Evolutionary conservation across 2,797 vertebrate genomes (phyloP), one percentile per base, ranked within the genome.

Genomic region (Sebastes reedi): DNA sequence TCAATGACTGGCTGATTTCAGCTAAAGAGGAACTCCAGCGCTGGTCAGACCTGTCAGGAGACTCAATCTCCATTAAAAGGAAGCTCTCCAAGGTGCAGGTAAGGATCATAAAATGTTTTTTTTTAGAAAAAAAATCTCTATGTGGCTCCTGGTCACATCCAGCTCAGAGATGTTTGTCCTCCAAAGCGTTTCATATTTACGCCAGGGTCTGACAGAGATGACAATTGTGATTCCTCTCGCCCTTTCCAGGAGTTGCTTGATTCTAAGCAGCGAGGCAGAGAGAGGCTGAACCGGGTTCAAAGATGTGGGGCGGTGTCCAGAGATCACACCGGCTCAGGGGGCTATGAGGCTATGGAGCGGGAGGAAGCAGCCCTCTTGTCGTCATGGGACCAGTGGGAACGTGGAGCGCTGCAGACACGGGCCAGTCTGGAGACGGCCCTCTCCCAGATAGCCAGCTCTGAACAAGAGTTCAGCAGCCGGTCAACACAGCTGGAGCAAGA

Each of bases 1-100:
- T 99, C 91, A 97, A 96, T 0, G 98, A 99, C 83, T 99, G 99
- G 98, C 96, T 99, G 59, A 95, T 97, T 75, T 99, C 97, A 14
- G 99, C 98, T 22, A 99, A 98, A 90, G 98, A 99, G 90, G 98
- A 99, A 83, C 96, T 99, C 16, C 97, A 99, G 64, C 97, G 99
- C 68, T 99, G 99, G 99, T 97, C 97, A 0, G 99, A 99, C 82
- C 80, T 96, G 67, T 97, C 97, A 20, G 98, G 98, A 87, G 97
- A 99, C 83, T 95, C 96, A 0, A 25, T 93, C 20, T 94, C 96
- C 20, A 90, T 97, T 70, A 96, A 97, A 88, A 97, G 97, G 83
- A 99, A 99, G 70, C 90, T 99, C 54, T 91, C 92, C 54, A 99
- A 97, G 93, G 97, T 99, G 75, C 97, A 96, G 94, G 98, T 99